phyloP scores from a whole-genome alignment of 2,113 vertebrate species.

The Plectropomus leopardus region DNA sequence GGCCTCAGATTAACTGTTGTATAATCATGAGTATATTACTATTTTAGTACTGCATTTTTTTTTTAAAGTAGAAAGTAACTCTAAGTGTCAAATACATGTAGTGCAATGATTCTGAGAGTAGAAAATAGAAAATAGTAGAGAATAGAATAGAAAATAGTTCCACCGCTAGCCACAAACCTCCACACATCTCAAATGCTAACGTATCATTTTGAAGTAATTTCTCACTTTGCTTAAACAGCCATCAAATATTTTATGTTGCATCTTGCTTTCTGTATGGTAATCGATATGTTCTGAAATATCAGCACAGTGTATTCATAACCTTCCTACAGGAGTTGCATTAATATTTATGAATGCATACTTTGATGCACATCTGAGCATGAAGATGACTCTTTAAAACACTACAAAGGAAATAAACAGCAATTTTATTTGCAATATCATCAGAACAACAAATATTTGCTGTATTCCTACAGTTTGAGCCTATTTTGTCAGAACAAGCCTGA shows the following conservation, averaged over 20 bases:
- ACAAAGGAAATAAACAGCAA: not conserved
- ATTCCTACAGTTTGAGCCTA: not conserved
- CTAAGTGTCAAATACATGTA: too few relatives aligned
- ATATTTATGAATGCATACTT: not conserved
- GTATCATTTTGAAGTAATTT: not conserved
- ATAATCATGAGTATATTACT: too few relatives aligned
- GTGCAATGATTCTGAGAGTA: too few relatives aligned
- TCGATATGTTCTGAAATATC: not conserved
- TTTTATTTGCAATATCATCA: constrained; percentile 12
- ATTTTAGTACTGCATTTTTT: too few relatives aligned
- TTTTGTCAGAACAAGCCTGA: not conserved
- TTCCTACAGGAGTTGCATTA: too few relatives aligned
- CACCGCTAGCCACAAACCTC: not conserved
- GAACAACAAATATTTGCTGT: not conserved
- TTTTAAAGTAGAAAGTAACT: too few relatives aligned
- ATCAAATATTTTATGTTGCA: not conserved
- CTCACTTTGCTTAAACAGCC: not conserved
- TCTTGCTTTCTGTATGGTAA: not conserved
- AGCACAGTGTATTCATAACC: not conserved
- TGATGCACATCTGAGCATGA: not conserved
- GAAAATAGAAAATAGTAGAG: too few relatives aligned
- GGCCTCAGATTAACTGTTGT: too few relatives aligned
- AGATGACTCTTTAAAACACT: not conserved
- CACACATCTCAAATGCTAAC: not conserved
- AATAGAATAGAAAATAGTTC: too few relatives aligned